Percentiles rank a stretch among this genome's conserved stretches.
These are phyloP conservation scores for Teleogryllus oceanicus DNA, from an alignment of 2,888 invertebrate genomes.

Conservation along the genomic window DNA sequence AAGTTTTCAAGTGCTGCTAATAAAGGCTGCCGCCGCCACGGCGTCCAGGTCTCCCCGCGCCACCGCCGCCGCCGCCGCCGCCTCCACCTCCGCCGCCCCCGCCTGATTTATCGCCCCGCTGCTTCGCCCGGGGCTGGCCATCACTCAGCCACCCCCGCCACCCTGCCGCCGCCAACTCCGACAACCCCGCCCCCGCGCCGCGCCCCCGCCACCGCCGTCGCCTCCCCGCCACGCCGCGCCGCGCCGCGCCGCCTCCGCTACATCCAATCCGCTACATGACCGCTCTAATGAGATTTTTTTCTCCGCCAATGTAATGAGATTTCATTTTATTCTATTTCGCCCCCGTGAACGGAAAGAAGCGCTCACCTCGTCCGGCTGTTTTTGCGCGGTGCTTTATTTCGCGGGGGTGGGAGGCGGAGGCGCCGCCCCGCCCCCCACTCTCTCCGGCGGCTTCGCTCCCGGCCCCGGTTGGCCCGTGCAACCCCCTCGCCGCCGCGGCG, in stretches of 20 bases:
- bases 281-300: constrained; percentile 37
- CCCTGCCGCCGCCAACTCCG: not conserved
- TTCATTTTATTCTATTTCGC: constrained; percentile 24
- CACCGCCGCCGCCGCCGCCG: not conserved
- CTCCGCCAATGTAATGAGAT: constrained; percentile 36
- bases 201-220: not conserved
- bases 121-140: constrained; percentile 30
- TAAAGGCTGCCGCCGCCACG: not conserved
- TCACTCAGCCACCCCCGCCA: constrained; percentile 30
- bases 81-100: constrained; percentile 12
- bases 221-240: not conserved
- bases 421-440: too few relatives aligned
- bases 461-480: too few relatives aligned
- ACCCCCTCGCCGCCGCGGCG: too few relatives aligned
- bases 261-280: constrained; percentile 32
- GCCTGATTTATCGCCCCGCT: constrained; percentile 34
- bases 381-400: constrained; percentile 18
- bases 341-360: constrained; percentile 12
- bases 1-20: constrained; percentile 24
- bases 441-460: too few relatives aligned
- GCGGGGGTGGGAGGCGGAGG: not conserved
- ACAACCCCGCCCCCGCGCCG: not conserved
- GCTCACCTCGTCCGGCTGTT: not conserved
- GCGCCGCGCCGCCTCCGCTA: constrained; percentile 6
- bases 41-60: not conserved